phyloP scores from a whole-genome alignment of 2,797 vertebrate species.

The Crenichthys baileyi region DNA sequence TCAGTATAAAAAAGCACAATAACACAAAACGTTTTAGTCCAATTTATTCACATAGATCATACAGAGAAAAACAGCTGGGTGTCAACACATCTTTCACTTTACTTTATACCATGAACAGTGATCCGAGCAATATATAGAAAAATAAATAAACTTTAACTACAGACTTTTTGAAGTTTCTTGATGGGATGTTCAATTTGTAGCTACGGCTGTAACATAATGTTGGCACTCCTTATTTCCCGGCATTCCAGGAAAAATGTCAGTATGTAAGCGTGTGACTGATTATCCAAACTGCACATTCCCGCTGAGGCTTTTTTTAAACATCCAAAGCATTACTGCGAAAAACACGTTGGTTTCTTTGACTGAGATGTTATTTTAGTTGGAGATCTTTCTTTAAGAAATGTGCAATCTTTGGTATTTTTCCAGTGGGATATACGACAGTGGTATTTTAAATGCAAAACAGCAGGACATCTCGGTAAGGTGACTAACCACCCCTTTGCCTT shows the following conservation, averaged over 20 bases:
- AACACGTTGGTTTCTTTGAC: not conserved
- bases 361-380: not conserved
- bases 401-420: not conserved
- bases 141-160: slow-evolving; percentile 50
- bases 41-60: slow-evolving; percentile 54
- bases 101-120: slow-evolving; percentile 20
- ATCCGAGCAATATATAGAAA: slow-evolving; percentile 64
- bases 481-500: not conserved
- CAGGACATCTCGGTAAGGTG: not conserved
- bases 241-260: not conserved
- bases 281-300: not conserved
- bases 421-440: not conserved
- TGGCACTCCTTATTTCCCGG: slow-evolving; percentile 36
- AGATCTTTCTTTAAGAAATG: not conserved
- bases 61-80: slow-evolving; percentile 41
- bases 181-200: slow-evolving; percentile 22
- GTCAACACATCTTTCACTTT: slow-evolving; percentile 30
- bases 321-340: not conserved
- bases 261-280: not conserved
- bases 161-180: slow-evolving; percentile 25
- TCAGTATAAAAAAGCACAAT: not conserved
- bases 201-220: slow-evolving; percentile 33
- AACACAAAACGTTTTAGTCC: slow-evolving; percentile 16
- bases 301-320: not conserved
- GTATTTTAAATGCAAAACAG: not conserved